A percentile compares a stretch with the other conserved stretches of the same genome.
These are phyloP conservation scores for Monarcha castaneiventris DNA, from an alignment of 2,113 vertebrate genomes.

Conservation along the genomic window DNA sequence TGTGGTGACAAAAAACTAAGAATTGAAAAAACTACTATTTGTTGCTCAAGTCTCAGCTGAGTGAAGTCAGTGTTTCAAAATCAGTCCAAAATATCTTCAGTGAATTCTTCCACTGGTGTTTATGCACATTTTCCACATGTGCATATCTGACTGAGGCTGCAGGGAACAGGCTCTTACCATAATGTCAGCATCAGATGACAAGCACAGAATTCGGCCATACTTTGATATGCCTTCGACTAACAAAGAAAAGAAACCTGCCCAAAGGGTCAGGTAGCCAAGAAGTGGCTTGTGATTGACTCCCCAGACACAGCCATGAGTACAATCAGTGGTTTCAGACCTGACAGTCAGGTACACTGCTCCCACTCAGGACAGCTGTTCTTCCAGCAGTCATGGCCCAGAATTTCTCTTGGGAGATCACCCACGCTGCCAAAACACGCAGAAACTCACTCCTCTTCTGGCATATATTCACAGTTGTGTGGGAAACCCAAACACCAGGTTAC, in stretches of 20 bases:
- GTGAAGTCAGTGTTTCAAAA: neutral
- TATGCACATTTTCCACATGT: too few species aligned
- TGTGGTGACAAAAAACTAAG: neutral
- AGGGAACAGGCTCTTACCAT: neutral
- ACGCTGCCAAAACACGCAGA: neutral
- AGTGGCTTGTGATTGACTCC: neutral
- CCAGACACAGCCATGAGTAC: neutral
- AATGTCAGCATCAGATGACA: neutral
- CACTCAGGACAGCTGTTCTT: neutral
- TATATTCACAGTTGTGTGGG: fast-evolving
- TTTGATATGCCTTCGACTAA: neutral
- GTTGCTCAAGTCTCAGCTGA: neutral
- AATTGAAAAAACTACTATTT: neutral
- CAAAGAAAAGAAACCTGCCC: neutral
- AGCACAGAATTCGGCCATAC: neutral
- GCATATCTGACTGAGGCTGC: neutral
- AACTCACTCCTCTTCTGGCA: neutral
- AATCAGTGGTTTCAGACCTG: neutral
- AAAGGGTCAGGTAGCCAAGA: neutral
- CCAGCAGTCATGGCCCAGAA: neutral
- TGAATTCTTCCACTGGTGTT: neutral
- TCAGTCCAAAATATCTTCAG: neutral
- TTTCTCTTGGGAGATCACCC: neutral
- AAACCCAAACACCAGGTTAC: neutral
- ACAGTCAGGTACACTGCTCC: neutral